A percentile compares a stretch with the other conserved stretches of the same genome.
These are phyloP conservation scores for Peromyscus eremicus DNA, from an alignment of 2,797 vertebrate genomes.

Conservation along the genomic window DNA sequence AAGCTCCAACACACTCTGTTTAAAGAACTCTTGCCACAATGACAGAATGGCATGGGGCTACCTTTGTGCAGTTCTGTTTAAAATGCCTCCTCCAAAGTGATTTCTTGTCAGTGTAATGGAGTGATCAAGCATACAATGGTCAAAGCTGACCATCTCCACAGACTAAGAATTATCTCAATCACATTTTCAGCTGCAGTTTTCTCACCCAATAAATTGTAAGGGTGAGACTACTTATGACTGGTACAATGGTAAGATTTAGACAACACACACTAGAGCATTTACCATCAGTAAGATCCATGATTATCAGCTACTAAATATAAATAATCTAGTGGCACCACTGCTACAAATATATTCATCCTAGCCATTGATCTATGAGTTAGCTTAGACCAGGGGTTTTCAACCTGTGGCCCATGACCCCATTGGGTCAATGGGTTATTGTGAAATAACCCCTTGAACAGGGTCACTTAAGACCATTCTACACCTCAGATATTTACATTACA, in stretches of 20 bases:
- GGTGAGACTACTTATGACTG: neutral
- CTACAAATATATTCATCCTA: neutral
- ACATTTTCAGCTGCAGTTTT: neutral
- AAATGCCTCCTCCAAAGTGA: neutral
- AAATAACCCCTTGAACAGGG: neutral
- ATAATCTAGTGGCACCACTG: neutral
- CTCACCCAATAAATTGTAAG: neutral
- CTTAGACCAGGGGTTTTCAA: neutral
- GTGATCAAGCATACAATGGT: neutral
- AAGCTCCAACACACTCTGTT: neutral
- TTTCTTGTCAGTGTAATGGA: neutral
- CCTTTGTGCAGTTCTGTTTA: neutral
- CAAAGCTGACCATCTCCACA: neutral
- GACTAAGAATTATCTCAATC: neutral
- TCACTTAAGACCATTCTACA: neutral
- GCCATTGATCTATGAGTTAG: neutral
- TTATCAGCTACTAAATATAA: neutral
- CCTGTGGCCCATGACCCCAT: too few species aligned
- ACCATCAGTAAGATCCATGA: neutral
- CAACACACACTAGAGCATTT: neutral
- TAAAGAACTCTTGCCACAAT: neutral
- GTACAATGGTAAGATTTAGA: neutral
- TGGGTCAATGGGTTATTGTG: neutral
- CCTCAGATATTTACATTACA: neutral
- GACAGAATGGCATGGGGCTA: neutral